Evolutionary conservation across 2,797 vertebrate genomes (phyloP), one percentile per base, ranked within the genome.

Genomic region (Chaetophractus vellerosus): DNA sequence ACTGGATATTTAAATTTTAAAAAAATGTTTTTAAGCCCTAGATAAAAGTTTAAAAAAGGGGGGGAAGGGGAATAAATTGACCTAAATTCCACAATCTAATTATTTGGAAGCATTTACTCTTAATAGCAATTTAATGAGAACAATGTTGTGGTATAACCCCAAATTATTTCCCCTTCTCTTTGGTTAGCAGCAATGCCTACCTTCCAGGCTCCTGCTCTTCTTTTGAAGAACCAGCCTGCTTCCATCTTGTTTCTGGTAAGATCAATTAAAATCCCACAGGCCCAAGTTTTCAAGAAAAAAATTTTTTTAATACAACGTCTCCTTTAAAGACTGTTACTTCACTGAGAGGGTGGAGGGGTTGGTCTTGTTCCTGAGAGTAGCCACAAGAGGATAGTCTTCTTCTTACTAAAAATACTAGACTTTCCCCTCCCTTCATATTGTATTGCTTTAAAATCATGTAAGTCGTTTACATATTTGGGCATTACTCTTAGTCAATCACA

Each of bases 401-500:
- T 59, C 84, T 61, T 21, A 33, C 45, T 59, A 57, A 91, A 50
- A 79, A 33, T 26, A 72, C 16, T 57, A 48, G 19, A 57, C 59
- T 80, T 69, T 50, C 31, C 31, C 41, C 45, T 45, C 19, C 31
- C 10, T 50, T 88, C 59, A 66, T 19, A 12, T 61, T 48, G 52
- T 31, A 86, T 36, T 36, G 38, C 36, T 66, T 26, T 71, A 81
- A 68, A 91, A 68, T 33, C 5, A 36, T 3, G 3, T 33, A 90
- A 61, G 26, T 15, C 66, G 90, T 92, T 86, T 88, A 69, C 52
- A 5, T 21, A 26, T 55, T 28, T 75, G 38, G 45, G 26, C 9
- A 48, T 92, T 69, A 38, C 48, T 83, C 14, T 83, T 72, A 72
- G 50, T 69, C 88, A 71, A 41, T 59, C 57, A 95, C 26, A 41